Evolutionary conservation across 2,888 invertebrate species (phyloP), one percentile per base, ranked within the genome.

Genomic region (Caenorhabditis zanzibari): DNA sequence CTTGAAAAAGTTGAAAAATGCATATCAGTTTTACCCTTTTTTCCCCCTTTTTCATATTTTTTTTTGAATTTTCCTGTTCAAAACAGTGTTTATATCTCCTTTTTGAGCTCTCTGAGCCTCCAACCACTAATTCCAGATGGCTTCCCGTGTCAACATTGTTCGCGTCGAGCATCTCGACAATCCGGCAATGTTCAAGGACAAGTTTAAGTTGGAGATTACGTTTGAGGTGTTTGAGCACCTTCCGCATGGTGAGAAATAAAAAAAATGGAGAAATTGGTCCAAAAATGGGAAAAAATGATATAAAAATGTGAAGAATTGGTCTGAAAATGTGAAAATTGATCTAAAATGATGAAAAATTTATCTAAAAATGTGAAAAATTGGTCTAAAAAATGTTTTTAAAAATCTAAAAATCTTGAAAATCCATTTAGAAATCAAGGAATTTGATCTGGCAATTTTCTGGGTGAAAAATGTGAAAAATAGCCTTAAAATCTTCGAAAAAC

Each of bases 141-240:
- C 98, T 97, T 97, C 98, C 81, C 97, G 98, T 94, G 97, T 98
- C 88, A 98, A 98, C 93, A 96, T 99, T 91, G 96, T 96, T 91
- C 97, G 98, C 93, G 98, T 98, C 79, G 96, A 96, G 71, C 98
- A 98, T 24, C 95, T 98, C 93, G 97, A 98, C 93, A 98, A 99
- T 93, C 98, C 98, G 0, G 96, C 97, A 89, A 96, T 96, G 22
- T 98, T 98, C 94, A 94, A 95, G 71, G 96, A 97, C 93, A 97
- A 97, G 0, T 98, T 99, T 93, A 97, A 98, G 93, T 97, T 99
- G 93, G 98, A 99, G 94, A 95, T 99, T 83, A 98, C 98, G 12
- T 99, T 99, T 93, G 99, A 99, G 93, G 98, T 98, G 92, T 96
- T 97, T 88, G 98, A 99, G 94, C 96, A 97, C 93, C 94, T 99